Conservation (phyloP, 2,113 vertebrate species). For the Salvelinus fontinalis region DNA sequence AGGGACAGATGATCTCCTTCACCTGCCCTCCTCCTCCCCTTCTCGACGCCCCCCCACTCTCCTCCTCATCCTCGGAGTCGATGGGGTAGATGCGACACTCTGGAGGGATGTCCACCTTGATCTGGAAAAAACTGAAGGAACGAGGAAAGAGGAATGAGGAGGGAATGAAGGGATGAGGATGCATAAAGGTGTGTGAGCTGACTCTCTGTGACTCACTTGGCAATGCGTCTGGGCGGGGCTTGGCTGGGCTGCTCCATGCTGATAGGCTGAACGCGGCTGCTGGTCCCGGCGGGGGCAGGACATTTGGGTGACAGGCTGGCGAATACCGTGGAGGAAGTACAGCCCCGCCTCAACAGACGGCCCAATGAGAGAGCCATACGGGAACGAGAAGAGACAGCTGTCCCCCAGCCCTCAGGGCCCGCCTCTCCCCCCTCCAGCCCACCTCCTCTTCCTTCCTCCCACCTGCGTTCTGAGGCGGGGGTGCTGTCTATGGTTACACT, state of each 20-base stretch:
- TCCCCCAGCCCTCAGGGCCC: constrained; percentile 22
- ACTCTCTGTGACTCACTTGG: constrained; percentile 76
- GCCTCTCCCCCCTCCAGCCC: constrained; percentile 17
- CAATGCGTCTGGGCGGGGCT: constrained; percentile 66
- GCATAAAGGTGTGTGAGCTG: background rate
- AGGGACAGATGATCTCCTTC: constrained; percentile 91
- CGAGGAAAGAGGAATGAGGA: background rate
- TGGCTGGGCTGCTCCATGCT: constrained; percentile 68
- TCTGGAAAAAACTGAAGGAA: constrained; percentile 87
- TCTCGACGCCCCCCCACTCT: constrained; percentile 44
- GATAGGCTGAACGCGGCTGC: constrained; percentile 84
- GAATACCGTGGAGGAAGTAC: constrained; percentile 69
- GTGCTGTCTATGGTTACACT: constrained; percentile 74
- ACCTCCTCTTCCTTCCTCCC: constrained; percentile 31
- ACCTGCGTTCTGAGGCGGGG: constrained; percentile 57
- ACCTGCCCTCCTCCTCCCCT: constrained; percentile 45
- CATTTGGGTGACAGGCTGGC: constrained; percentile 79
- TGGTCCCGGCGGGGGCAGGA: constrained; percentile 66
- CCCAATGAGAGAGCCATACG: constrained; percentile 71
- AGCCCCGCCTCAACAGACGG: constrained; percentile 73
- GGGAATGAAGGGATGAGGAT: no score
- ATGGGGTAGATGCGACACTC: constrained; percentile 81
- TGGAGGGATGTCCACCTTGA: constrained; percentile 80
- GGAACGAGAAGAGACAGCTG: constrained; percentile 52
- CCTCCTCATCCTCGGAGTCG: constrained; percentile 74